A percentile compares a stretch with the other conserved stretches of the same genome.
phyloP scores from a whole-genome alignment of 1,140 invertebrate species.

The fruit fly (Drosophila melanogaster) region DNA sequence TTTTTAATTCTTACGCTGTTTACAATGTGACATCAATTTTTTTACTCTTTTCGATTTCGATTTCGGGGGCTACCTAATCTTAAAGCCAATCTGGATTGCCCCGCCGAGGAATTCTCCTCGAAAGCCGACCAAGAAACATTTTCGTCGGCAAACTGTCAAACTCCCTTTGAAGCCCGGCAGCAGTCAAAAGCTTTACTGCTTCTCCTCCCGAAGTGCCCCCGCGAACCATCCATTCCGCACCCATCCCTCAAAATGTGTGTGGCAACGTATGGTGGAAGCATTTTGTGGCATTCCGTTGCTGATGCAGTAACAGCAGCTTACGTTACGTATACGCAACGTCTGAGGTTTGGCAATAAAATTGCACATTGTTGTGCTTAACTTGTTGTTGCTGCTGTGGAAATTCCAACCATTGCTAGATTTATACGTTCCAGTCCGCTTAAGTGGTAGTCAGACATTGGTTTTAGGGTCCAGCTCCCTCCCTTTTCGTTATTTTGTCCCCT shows the following conservation, averaged over 20 bases:
- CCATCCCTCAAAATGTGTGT: conserved; percentile 42
- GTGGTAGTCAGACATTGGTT: conserved; percentile 81
- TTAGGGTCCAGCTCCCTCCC: conserved; percentile 20
- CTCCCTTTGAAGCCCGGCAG: conserved; percentile 41
- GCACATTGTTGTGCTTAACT: conserved; percentile 67
- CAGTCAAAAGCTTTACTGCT: conserved; percentile 41
- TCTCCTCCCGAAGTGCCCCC: neutral
- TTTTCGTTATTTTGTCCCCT: conserved; percentile 6
- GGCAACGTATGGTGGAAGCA: conserved; percentile 68
- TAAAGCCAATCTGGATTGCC: conserved; percentile 16
- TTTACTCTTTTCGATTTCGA: conserved; percentile 16
- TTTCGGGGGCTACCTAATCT: conserved; percentile 10
- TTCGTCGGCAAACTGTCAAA: conserved; percentile 35
- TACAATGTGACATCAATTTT: neutral
- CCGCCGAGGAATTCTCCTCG: conserved; percentile 8
- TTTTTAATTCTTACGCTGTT: neutral
- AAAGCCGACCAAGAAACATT: conserved; percentile 35
- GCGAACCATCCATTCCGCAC: conserved; percentile 8
- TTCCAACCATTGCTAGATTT: conserved; percentile 79
- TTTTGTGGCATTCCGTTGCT: conserved; percentile 62
- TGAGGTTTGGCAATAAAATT: conserved; percentile 80
- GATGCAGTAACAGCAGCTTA: conserved; percentile 56
- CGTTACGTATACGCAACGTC: conserved; percentile 79
- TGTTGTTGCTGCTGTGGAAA: conserved; percentile 54
- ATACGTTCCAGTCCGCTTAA: conserved; percentile 78